Evolutionary conservation across 2,888 invertebrate species (phyloP).

Genomic region (Drosophila cognata): DNA sequence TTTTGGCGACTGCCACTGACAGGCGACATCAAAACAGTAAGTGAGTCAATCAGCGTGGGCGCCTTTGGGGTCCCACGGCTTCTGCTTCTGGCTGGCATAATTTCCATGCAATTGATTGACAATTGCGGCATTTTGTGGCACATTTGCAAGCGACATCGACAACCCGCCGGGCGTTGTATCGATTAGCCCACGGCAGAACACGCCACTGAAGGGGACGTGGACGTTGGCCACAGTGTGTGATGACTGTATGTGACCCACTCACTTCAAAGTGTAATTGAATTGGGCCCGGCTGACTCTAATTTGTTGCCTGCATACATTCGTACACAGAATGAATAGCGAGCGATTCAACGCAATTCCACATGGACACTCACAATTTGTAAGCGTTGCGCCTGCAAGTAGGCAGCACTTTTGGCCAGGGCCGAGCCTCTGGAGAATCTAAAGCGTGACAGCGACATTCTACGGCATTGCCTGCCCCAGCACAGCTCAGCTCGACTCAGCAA

Average conservation of each 20-base stretch:
- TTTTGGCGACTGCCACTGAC: constrained; percentile 58
- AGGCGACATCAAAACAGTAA: constrained; percentile 53
- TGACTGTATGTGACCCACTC: constrained; percentile 12
- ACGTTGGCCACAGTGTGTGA: constrained; percentile 17
- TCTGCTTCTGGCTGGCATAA: constrained; percentile 62
- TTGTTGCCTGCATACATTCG: constrained; percentile 35
- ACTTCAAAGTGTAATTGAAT: constrained; percentile 60
- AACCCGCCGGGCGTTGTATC: constrained; percentile 65
- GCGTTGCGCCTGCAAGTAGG: constrained; percentile 51
- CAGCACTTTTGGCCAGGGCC: constrained; percentile 13
- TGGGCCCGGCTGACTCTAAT: constrained; percentile 36
- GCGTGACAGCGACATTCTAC: constrained; percentile 19
- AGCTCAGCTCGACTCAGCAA: constrained; percentile 25
- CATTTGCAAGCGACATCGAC: constrained; percentile 66
- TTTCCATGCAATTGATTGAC: constrained; percentile 79
- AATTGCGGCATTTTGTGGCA: constrained; percentile 79
- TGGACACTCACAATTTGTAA: constrained; percentile 51
- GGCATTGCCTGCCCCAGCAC: not conserved
- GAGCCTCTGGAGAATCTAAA: constrained; percentile 8
- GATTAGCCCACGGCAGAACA: constrained; percentile 65
- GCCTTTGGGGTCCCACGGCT: constrained; percentile 7
- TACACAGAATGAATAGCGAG: not conserved
- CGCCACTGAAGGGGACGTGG: constrained; percentile 32
- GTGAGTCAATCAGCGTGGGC: constrained; percentile 15
- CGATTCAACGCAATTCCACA: constrained; percentile 19